These are phyloP conservation scores for Hylyphantes graminicola DNA, from an alignment of 1,140 invertebrate species.

Conservation along the genomic window DNA sequence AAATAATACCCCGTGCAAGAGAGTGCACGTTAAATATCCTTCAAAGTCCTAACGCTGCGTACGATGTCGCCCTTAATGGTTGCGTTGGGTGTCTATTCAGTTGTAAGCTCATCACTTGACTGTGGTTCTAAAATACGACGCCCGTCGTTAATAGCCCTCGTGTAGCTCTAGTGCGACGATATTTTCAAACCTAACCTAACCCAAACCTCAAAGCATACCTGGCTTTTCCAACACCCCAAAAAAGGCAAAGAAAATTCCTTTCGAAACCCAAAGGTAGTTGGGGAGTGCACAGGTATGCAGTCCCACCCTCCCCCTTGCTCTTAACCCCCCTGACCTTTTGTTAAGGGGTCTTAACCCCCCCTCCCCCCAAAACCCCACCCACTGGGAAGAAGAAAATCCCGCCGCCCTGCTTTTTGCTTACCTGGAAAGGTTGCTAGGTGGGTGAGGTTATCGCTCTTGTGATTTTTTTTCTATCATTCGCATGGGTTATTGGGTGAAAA, in stretches of 20 bases:
- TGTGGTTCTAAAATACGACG: no score
- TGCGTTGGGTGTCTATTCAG: no score
- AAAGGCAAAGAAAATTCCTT: not conserved
- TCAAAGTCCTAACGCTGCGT: no score
- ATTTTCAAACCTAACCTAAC: no score
- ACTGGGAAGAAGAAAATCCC: not conserved
- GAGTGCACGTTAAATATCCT: no score
- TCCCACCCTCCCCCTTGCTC: not conserved
- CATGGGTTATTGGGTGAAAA: not conserved
- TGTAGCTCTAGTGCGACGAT: no score
- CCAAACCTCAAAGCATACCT: no score
- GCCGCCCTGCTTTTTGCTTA: not conserved
- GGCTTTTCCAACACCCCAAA: no score
- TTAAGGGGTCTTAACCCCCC: slow-evolving; percentile 21
- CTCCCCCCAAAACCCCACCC: not conserved
- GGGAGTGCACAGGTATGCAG: slow-evolving; percentile 22
- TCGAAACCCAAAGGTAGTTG: not conserved
- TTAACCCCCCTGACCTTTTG: slow-evolving; percentile 24
- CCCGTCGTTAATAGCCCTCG: no score
- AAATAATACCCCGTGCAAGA: no score
- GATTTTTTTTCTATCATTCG: not conserved
- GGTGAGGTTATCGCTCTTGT: not conserved
- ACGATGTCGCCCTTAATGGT: no score
- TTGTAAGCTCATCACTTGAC: no score
- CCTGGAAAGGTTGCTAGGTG: slow-evolving; percentile 9